Evolutionary conservation across 92 coral and sea anemone genomes (phyloP), one percentile per base, ranked within the genome.

Genomic region (Actinernus sp.): DNA sequence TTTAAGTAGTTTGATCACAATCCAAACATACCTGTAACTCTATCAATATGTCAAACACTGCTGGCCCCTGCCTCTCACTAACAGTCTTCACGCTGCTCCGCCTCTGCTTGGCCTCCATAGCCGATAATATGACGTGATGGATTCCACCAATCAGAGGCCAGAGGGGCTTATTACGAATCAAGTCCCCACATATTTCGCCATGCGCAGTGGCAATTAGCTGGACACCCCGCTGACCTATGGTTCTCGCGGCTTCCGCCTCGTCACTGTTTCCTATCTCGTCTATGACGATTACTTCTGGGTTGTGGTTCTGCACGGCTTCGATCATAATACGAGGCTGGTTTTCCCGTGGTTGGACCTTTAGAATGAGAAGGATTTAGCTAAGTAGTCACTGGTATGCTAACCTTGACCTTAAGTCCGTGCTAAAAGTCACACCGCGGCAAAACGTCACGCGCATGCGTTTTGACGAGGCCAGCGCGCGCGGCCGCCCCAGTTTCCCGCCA

Each of bases 191-290:
- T 4, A 18, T 62, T 25, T 62, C 55, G 19, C 3, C 26, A 27
- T 62, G 56, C 25, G 59, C 0, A 26, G 32, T 10, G 18, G 69
- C 69, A 44, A 62, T 62, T 32, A 62, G 39, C 20, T 49, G 60
- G 23, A 30, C 30, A 38, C 28, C 50, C 6, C 65, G 11, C 16
- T 30, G 65, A 62, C 55, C 22, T 13, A 47, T 47, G 5, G 24
- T 20, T 47, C 53, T 13, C 5, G 24, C 53, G 21, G 53, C 53
- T 19, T 47, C 53, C 18, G 53, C 53, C 24, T 47, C 53, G 5
- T 20, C 7, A 13, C 24, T 20, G 53, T 13, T 12, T 12, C 18
- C 24, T 12, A 47, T 47, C 24, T 47, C 53, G 53, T 47, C 53
- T 4, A 47, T 20, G 7, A 47, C 21, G 21, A 47, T 47, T 8